Evolutionary conservation across 2,113 vertebrate species (phyloP).

Genomic region (Phrynosoma blainvillii): DNA sequence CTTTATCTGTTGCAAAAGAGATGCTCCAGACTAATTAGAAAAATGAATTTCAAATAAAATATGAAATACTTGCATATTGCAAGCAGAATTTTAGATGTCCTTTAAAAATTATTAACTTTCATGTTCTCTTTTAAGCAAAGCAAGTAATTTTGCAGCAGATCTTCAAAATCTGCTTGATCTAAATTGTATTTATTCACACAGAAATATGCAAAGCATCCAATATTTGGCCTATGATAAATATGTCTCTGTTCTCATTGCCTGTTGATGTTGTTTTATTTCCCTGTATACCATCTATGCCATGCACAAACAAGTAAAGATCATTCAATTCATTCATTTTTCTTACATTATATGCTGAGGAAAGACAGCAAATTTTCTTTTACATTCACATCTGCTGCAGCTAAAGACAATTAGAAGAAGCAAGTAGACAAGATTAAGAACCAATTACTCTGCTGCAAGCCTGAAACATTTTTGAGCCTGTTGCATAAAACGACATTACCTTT

Average conservation of each 20-base stretch:
- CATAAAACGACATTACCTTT: not conserved
- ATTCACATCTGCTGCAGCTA: not conserved
- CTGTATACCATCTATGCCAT: not conserved
- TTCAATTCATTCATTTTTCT: not conserved
- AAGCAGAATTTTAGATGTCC: not conserved
- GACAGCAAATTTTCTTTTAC: not conserved
- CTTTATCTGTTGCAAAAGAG: not conserved
- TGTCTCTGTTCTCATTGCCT: not conserved
- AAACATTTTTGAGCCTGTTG: not conserved
- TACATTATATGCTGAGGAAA: slow-evolving; percentile 6
- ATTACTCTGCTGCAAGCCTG: not conserved
- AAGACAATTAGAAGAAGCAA: slow-evolving; percentile 19
- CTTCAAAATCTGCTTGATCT: not conserved
- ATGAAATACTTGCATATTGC: not conserved
- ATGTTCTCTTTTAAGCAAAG: not conserved
- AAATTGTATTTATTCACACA: not conserved
- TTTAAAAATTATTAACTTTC: not conserved
- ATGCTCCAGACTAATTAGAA: not conserved
- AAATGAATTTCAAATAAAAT: not conserved
- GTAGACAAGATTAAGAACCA: slow-evolving; percentile 4
- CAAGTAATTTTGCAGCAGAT: not conserved
- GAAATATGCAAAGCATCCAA: not conserved
- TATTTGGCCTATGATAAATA: not conserved
- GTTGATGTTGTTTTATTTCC: not conserved
- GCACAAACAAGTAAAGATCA: not conserved